Evolutionary conservation across 2,797 vertebrate genomes (phyloP).

Genomic region (Dromococcyx pavoninus): DNA sequence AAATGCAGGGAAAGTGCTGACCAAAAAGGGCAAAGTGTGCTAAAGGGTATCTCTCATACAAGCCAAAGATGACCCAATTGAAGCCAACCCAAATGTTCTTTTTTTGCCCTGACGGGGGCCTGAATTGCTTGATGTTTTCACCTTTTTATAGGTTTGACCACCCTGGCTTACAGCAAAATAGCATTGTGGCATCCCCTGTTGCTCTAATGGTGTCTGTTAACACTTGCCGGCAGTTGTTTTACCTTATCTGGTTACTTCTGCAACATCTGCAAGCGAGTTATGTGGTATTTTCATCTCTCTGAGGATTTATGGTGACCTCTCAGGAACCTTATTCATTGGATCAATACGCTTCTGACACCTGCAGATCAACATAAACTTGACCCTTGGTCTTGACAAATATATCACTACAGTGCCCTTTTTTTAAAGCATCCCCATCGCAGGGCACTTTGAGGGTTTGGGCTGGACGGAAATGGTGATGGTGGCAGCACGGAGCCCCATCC

Average conservation of each 20-base stretch:
- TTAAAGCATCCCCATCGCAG: neutral
- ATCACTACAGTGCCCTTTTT: constrained; percentile 6
- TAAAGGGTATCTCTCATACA: neutral
- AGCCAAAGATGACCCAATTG: neutral
- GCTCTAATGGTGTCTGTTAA: neutral
- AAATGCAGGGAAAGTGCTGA: neutral
- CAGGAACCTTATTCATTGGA: constrained; percentile 34
- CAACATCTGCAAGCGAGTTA: constrained; percentile 29
- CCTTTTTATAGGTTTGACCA: neutral
- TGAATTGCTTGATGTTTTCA: neutral
- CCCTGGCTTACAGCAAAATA: neutral
- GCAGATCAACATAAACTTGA: constrained; percentile 76
- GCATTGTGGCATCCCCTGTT: neutral
- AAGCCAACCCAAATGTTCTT: neutral
- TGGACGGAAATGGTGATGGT: neutral
- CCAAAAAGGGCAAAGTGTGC: neutral
- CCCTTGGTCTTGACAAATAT: constrained; percentile 63
- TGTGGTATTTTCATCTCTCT: constrained; percentile 25
- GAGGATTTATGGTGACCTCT: constrained; percentile 55
- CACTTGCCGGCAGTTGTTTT: neutral
- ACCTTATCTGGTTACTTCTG: constrained; percentile 39
- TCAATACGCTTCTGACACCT: constrained; percentile 66
- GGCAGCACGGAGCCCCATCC: neutral
- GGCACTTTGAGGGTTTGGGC: neutral
- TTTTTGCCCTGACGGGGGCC: neutral